Percentiles rank a stretch among this genome's conserved stretches.
Conservation (phyloP, 2,797 vertebrate genomes). For the Myotis findleyi region DNA sequence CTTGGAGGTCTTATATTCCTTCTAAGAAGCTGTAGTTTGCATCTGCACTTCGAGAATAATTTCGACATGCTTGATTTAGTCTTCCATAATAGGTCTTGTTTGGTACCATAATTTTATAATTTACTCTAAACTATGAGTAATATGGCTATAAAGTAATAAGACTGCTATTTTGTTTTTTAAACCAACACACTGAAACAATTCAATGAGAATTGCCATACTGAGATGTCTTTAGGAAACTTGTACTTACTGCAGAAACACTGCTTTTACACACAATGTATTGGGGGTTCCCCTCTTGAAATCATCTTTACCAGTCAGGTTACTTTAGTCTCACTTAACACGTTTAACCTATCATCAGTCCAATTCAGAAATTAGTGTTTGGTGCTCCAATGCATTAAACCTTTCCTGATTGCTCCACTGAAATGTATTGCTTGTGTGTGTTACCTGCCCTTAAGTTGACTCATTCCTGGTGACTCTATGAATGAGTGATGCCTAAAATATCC, state of each 20-base stretch:
- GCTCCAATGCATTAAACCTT: background rate
- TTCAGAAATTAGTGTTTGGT: background rate
- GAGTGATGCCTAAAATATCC: background rate
- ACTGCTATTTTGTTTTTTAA: background rate
- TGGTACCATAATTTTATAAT: slow-evolving; percentile 35
- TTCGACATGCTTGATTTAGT: slow-evolving; percentile 6
- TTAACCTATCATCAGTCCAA: background rate
- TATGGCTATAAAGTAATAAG: background rate
- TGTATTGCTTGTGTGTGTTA: background rate
- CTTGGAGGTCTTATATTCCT: background rate
- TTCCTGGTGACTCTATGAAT: background rate
- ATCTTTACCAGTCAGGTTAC: background rate
- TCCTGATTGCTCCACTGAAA: background rate
- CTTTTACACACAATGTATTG: background rate
- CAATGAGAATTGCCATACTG: background rate
- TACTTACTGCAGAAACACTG: background rate
- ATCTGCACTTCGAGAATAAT: slow-evolving; percentile 32
- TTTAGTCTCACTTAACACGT: background rate
- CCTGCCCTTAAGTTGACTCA: background rate
- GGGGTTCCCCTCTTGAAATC: background rate
- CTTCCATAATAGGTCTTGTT: background rate
- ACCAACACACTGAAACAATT: background rate
- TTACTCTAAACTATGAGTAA: background rate
- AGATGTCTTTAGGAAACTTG: background rate
- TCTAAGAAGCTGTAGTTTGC: slow-evolving; percentile 14